phyloP scores from a whole-genome alignment of 2,797 vertebrate species.

The Eulemur coronatus region DNA sequence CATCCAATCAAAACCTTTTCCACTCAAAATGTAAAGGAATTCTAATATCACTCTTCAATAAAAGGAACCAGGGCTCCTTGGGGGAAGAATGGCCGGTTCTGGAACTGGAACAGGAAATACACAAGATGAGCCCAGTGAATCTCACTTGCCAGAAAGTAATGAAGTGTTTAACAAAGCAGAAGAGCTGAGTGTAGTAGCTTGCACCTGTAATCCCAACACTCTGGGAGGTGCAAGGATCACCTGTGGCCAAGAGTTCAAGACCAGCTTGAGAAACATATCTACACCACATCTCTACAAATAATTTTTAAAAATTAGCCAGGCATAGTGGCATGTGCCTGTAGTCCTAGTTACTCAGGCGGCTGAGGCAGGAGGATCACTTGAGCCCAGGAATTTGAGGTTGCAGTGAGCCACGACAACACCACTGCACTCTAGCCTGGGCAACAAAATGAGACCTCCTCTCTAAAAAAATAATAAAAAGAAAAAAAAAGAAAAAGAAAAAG shows the following conservation, averaged over 20 bases:
- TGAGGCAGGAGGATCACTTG: not conserved
- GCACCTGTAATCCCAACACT: not conserved
- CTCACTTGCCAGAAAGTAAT: not conserved
- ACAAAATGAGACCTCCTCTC: not conserved
- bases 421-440: not conserved
- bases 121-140: not conserved
- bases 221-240: not conserved
- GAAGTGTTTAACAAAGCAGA: not conserved
- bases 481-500: not conserved
- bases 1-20: not conserved
- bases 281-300: not conserved
- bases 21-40: conserved; percentile 4
- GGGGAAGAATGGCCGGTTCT: not conserved
- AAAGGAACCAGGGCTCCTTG: not conserved
- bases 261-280: not conserved
- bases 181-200: not conserved
- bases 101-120: not conserved
- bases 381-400: not conserved
- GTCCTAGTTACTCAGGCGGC: not conserved
- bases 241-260: no score
- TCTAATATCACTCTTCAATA: not conserved
- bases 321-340: not conserved
- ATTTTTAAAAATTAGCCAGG: not conserved
- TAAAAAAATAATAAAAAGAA: not conserved
- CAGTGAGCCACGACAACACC: not conserved